Base-by-base conservation (phyloP, 2,113 vertebrate species). In the Sceloporus tristichus region DNA sequence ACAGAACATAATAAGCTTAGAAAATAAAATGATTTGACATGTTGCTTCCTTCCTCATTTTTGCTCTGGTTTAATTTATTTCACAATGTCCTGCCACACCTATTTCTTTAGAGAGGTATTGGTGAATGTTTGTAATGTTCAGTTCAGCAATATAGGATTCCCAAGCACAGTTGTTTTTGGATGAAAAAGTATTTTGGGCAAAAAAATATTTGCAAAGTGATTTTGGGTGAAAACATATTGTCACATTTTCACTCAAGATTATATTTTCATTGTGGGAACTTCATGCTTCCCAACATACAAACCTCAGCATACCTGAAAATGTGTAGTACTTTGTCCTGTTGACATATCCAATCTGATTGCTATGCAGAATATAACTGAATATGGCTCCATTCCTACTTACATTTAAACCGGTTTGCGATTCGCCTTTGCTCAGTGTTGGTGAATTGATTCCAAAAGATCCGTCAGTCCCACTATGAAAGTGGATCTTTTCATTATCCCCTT, bases 21-120 rank as follows among this genome's bases (percentile, higher is more conserved):
- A 94, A 79, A 95, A 94, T 94, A 94, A 94, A 94, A 95, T 95
- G 94, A 95, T 94, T 95, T 95, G 94, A 92, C 95, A 94, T 90
- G 88, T 92, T 91, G 86, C 94, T 97, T 97, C 96, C 96, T 97
- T 97, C 96, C 96, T 95, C 95, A 95, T 97, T 97, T 97, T 75
- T 87, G 86, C 3, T 19, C 91, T 62, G 48, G 92, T 92, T 95
- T 93, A 95, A 92, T 91, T 87, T 77, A 86, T 93, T 93, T 93
- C 95, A 94, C 93, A 94, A 95, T 86, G 59, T 95, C 68, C 89
- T 95, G 56, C 90, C 83, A 40, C 89, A 89, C 87, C 56, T 66
- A 1, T 75, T 92, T 88, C 81, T 42, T 80, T 82, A 92, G 80
- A 82, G 89, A 42, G 84, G 27, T 11, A 90, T 84, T 21, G 4